Evolutionary conservation across 2,888 invertebrate species (phyloP).

Genomic region (Sphinx pinastri): DNA sequence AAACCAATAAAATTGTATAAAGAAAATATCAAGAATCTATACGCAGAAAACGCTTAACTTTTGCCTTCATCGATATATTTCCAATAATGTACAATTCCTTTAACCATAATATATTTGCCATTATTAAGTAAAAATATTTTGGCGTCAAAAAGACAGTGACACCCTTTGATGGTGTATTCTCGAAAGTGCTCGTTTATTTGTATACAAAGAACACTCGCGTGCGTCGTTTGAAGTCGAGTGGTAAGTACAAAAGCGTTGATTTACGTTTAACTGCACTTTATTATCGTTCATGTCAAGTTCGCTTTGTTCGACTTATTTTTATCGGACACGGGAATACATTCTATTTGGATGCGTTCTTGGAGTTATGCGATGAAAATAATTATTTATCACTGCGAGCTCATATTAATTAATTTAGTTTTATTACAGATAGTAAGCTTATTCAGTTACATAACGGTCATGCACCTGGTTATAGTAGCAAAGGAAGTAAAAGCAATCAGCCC

Average conservation of each 20-base stretch:
- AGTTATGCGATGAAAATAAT: not conserved
- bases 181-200: slow-evolving; percentile 7
- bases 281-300: slow-evolving; percentile 6
- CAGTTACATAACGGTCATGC: too few relatives aligned
- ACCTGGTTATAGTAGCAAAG: too few relatives aligned
- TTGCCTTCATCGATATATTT: not conserved
- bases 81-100: not conserved
- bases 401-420: too few relatives aligned
- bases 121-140: not conserved
- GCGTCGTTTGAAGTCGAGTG: slow-evolving; percentile 7
- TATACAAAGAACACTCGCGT: slow-evolving; percentile 13
- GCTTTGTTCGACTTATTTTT: not conserved
- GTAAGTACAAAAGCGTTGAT: slow-evolving; percentile 14
- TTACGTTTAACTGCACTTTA: slow-evolving; percentile 20
- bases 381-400: too few relatives aligned
- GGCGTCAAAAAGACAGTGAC: not conserved
- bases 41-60: too few relatives aligned
- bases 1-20: too few relatives aligned
- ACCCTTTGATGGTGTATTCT: slow-evolving; percentile 16
- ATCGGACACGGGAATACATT: slow-evolving; percentile 6
- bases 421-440: not conserved
- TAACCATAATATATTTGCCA: not conserved
- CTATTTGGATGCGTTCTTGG: slow-evolving; percentile 2
- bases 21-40: too few relatives aligned
- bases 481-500: too few relatives aligned